These are phyloP conservation scores for Sarcophaga variegata DNA, from an alignment of 2,888 invertebrate species.

Conservation along the genomic window DNA sequence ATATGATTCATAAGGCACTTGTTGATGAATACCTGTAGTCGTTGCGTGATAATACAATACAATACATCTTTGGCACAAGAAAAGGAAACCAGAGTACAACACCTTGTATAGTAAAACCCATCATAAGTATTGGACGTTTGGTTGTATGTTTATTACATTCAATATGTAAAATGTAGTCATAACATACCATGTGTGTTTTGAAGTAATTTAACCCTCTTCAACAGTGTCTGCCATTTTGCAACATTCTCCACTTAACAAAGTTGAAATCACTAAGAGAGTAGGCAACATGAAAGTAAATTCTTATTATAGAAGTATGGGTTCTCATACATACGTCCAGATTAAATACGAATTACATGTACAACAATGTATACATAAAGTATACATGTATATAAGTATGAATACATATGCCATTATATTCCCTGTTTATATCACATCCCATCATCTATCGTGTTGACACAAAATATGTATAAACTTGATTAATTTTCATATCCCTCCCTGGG, in stretches of 20 bases:
- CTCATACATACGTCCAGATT: not conserved
- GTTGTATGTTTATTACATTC: slow-evolving; percentile 50
- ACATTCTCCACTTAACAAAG: not conserved
- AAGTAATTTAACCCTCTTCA: not conserved
- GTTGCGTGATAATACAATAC: too few relatives aligned
- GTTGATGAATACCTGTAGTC: too few relatives aligned
- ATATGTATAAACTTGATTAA: slow-evolving; percentile 74
- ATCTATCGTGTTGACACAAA: slow-evolving; percentile 73
- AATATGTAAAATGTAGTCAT: slow-evolving; percentile 12
- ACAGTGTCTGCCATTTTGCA: not conserved
- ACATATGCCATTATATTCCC: not conserved
- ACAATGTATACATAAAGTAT: not conserved
- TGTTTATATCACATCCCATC: slow-evolving; percentile 53
- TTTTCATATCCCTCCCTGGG: slow-evolving; percentile 69
- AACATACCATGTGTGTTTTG: not conserved
- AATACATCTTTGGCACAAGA: too few relatives aligned
- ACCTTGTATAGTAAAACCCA: too few relatives aligned
- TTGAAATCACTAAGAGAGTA: not conserved
- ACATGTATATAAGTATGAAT: not conserved
- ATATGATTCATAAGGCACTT: too few relatives aligned
- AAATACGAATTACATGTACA: not conserved
- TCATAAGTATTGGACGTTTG: slow-evolving; percentile 12
- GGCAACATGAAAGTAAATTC: not conserved
- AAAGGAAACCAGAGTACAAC: too few relatives aligned
- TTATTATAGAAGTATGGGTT: not conserved